A percentile compares a stretch with the other conserved stretches of the same genome.
These are phyloP conservation scores for Phaetusa simplex DNA, from an alignment of 2,113 vertebrate genomes.

Conservation along the genomic window DNA sequence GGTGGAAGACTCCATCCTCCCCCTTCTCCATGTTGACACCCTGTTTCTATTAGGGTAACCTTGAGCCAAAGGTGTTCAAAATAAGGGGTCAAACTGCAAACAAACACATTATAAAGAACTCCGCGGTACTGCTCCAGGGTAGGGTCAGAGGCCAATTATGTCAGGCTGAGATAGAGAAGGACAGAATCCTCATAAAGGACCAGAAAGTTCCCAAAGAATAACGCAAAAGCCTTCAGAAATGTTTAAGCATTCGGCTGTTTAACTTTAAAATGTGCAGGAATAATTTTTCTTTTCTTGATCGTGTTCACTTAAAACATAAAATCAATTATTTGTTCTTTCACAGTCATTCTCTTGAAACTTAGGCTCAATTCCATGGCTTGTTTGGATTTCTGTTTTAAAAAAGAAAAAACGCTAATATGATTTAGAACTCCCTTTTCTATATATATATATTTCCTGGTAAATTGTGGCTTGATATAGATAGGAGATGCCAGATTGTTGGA, in stretches of 20 bases:
- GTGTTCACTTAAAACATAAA: neutral
- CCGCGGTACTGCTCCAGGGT: slow-evolving; percentile 23
- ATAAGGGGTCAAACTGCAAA: slow-evolving; percentile 60
- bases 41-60: slow-evolving; percentile 60
- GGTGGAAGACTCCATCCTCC: slow-evolving; percentile 7
- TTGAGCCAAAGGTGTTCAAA: slow-evolving; percentile 70
- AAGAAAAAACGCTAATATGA: slow-evolving; percentile 10
- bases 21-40: slow-evolving; percentile 9
- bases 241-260: neutral
- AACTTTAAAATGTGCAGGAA: neutral
- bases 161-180: slow-evolving; percentile 37
- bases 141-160: slow-evolving; percentile 31
- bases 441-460: neutral
- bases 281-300: neutral
- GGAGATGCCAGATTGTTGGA: slow-evolving; percentile 68
- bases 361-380: neutral
- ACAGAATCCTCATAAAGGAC: neutral
- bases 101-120: slow-evolving; percentile 61
- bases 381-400: neutral
- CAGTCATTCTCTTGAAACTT: neutral
- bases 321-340: neutral
- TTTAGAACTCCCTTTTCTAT: neutral
- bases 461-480: slow-evolving; percentile 53
- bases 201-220: neutral
- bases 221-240: neutral